Evolutionary conservation across 2,113 vertebrate species (phyloP).

Genomic region (western clawed frog (Xenopus tropicalis)): DNA sequence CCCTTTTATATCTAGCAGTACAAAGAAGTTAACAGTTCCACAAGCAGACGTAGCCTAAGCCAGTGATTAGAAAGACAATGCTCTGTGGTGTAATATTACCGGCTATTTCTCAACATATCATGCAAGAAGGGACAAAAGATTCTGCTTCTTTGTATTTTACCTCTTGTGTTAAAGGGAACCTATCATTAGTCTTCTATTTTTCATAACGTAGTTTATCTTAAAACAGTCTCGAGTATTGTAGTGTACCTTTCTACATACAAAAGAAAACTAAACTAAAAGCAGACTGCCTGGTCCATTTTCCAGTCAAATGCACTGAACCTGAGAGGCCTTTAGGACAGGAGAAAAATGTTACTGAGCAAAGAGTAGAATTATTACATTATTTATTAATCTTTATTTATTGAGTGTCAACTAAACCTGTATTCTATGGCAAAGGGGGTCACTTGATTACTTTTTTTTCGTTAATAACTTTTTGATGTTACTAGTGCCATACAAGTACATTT

Average conservation of each 20-base stretch:
- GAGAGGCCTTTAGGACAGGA: background rate
- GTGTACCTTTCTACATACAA: background rate
- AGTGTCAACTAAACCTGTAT: too few relatives aligned
- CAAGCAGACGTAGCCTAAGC: background rate
- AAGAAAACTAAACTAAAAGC: too few relatives aligned
- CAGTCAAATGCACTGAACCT: background rate
- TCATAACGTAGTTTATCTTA: background rate
- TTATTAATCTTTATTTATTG: too few relatives aligned
- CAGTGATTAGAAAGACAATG: background rate
- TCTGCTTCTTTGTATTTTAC: background rate
- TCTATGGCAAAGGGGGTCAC: too few relatives aligned
- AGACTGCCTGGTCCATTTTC: background rate
- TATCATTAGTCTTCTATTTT: background rate
- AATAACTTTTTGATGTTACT: too few relatives aligned
- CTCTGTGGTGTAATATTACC: background rate
- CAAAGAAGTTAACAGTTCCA: background rate
- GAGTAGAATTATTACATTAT: too few relatives aligned
- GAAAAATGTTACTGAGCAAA: too few relatives aligned
- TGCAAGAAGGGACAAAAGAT: background rate
- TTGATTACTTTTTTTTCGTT: too few relatives aligned
- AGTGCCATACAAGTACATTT: too few relatives aligned
- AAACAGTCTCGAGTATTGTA: background rate
- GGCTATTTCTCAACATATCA: slow-evolving; percentile 1
- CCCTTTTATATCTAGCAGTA: background rate
- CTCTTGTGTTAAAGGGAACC: background rate